Conservation (phyloP, 2,113 vertebrate species). For the Clarias macrocephalus region DNA sequence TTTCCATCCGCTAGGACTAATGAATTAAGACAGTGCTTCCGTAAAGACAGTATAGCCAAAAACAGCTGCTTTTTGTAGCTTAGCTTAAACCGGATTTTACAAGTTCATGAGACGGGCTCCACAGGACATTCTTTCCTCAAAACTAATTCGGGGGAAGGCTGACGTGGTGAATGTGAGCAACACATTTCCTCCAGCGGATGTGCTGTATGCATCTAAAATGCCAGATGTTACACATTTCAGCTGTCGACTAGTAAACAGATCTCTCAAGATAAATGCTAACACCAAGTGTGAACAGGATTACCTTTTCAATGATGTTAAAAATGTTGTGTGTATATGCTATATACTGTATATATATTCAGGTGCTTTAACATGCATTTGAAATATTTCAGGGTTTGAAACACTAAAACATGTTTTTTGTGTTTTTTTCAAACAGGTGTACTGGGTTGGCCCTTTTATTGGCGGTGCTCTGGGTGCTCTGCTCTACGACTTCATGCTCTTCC, state of each 20-base stretch:
- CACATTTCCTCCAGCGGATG: not conserved
- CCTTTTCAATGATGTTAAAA: too few relatives aligned
- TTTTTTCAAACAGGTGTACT: slow-evolving; percentile 79
- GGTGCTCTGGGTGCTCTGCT: slow-evolving; percentile 82
- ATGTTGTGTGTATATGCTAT: not conserved
- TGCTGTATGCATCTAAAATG: not conserved
- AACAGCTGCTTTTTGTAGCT: not conserved
- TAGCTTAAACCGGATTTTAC: not conserved
- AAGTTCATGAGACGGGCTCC: not conserved
- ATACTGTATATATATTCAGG: not conserved
- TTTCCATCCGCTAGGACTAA: too few relatives aligned
- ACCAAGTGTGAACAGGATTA: not conserved
- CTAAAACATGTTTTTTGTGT: not conserved
- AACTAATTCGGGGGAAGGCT: not conserved
- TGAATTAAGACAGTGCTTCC: too few relatives aligned
- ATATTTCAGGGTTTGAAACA: not conserved
- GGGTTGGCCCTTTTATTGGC: slow-evolving; percentile 91
- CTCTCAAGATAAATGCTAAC: not conserved
- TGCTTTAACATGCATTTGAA: not conserved
- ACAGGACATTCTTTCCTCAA: not conserved
- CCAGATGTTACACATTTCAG: not conserved
- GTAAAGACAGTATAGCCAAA: not conserved
- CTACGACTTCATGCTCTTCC: slow-evolving; percentile 91
- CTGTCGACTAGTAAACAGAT: not conserved
- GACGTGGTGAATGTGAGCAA: not conserved